phyloP scores from a whole-genome alignment of 2,113 vertebrate genomes.

The Serranochromis macrocephalus region DNA sequence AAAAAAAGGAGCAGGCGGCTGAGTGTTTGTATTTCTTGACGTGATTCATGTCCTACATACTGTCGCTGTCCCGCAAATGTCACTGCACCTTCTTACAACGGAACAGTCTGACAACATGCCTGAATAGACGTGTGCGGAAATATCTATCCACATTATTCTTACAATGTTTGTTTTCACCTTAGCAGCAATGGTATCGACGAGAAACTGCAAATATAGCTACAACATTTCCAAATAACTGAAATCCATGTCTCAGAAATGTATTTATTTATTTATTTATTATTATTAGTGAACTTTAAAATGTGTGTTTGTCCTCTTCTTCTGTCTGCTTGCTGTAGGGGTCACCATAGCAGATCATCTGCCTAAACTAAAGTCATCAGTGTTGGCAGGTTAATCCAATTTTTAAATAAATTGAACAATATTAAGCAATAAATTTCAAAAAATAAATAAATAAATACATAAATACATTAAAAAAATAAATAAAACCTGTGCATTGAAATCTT shows the following conservation, averaged over 20 bases:
- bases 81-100: neutral
- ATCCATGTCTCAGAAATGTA: neutral
- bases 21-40: neutral
- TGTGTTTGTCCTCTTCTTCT: neutral
- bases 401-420: neutral
- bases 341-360: neutral
- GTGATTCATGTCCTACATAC: neutral
- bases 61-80: neutral
- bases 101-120: neutral
- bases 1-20: neutral
- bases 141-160: neutral
- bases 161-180: neutral
- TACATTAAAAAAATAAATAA: fast-evolving
- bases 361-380: neutral
- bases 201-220: neutral
- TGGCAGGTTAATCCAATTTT: neutral
- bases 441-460: neutral
- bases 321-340: neutral
- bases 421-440: neutral
- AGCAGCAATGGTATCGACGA: neutral
- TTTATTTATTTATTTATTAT: neutral
- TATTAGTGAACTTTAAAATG: neutral
- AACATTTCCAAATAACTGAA: neutral
- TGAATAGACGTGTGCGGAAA: neutral
- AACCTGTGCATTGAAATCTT: neutral